phyloP scores from a whole-genome alignment of 2,797 vertebrate species.

The Pseudochaenichthys georgianus region DNA sequence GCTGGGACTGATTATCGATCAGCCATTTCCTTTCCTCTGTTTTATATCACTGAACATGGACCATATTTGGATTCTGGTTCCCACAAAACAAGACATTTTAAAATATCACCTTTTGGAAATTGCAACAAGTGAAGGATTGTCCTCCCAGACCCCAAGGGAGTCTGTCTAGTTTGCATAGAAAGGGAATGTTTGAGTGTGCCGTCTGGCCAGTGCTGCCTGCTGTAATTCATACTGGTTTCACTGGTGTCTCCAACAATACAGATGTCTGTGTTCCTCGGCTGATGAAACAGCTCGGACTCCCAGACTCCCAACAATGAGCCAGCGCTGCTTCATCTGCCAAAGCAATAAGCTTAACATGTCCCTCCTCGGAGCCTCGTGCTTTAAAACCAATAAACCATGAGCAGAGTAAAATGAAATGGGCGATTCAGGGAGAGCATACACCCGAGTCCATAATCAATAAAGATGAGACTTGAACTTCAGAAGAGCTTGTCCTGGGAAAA shows the following conservation, averaged over 20 bases:
- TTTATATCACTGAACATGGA: too few species aligned
- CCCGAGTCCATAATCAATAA: conserved; percentile 60
- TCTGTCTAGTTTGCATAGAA: neutral
- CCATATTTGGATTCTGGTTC: too few species aligned
- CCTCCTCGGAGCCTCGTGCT: conserved; percentile 42
- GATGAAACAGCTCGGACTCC: conserved; percentile 24
- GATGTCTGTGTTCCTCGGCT: conserved; percentile 19
- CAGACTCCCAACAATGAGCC: conserved; percentile 53
- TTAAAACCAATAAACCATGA: conserved; percentile 69
- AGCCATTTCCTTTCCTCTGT: too few species aligned
- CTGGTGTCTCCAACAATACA: neutral
- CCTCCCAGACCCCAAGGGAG: neutral
- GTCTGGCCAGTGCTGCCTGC: neutral
- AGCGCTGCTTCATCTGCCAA: conserved; percentile 30
- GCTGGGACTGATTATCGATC: too few species aligned
- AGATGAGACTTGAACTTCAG: conserved; percentile 37
- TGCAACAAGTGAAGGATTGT: neutral
- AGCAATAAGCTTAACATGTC: conserved; percentile 61
- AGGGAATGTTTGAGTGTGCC: neutral
- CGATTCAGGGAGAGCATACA: conserved; percentile 48
- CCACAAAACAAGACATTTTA: too few species aligned
- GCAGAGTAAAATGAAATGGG: conserved; percentile 67
- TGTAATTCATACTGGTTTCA: conserved; percentile 17
- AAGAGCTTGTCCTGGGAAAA: neutral
- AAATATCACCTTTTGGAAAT: too few species aligned